phyloP scores from a whole-genome alignment of 2,797 vertebrate species.

The Micropoecilia bifurca region DNA sequence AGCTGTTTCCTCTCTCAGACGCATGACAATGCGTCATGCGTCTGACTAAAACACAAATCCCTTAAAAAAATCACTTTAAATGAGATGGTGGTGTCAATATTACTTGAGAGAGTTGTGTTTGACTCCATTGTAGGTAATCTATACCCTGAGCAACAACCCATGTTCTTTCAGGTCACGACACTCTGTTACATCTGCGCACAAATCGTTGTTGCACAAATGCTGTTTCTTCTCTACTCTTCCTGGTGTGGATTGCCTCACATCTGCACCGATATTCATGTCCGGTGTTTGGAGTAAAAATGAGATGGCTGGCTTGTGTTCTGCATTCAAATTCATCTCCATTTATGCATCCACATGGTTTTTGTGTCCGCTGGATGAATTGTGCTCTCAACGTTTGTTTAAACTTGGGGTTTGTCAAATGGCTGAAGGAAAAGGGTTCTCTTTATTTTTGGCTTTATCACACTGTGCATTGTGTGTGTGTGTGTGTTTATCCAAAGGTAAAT shows the following conservation, averaged over 20 bases:
- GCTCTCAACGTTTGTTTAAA: constrained; percentile 10
- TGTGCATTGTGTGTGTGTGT: not conserved
- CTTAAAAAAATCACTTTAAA: not conserved
- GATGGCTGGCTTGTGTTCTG: constrained; percentile 42
- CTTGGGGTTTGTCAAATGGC: constrained; percentile 12
- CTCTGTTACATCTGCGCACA: constrained; percentile 62
- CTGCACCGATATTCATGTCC: constrained; percentile 34
- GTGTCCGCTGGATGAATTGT: constrained; percentile 16
- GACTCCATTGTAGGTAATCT: not conserved
- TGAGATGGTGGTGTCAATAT: not conserved
- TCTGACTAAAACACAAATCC: not conserved
- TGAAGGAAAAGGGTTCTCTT: not conserved
- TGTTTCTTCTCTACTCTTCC: constrained; percentile 18
- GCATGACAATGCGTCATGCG: too few species aligned
- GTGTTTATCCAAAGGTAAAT: constrained; percentile 30
- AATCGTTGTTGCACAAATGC: constrained; percentile 19
- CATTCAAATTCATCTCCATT: constrained; percentile 2
- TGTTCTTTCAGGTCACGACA: constrained; percentile 39
- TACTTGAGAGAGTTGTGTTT: not conserved
- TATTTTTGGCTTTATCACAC: constrained; percentile 10
- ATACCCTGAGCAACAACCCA: not conserved
- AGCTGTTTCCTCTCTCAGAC: not conserved
- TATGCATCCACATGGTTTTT: not conserved
- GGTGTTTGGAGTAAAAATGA: constrained; percentile 53
- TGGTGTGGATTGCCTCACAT: constrained; percentile 22